Conservation (phyloP, 2,797 vertebrate species). For the Labroides dimidiatus region DNA sequence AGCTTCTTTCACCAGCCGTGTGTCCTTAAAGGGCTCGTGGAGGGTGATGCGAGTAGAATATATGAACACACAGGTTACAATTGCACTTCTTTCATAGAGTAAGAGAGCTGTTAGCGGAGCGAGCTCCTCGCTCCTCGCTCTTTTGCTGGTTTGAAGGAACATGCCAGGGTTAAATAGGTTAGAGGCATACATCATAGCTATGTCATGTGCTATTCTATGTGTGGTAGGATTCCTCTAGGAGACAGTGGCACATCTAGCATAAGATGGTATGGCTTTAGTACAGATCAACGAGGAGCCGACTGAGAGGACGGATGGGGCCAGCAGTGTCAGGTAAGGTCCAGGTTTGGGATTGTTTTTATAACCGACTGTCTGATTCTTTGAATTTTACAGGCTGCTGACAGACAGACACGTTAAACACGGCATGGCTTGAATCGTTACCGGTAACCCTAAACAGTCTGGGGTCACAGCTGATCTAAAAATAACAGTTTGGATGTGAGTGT, state of each 20-base stretch:
- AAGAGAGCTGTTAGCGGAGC: too few species aligned
- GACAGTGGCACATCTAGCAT: slow-evolving; percentile 51
- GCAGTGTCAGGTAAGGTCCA: slow-evolving; percentile 64
- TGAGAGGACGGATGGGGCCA: slow-evolving; percentile 67
- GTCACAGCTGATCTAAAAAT: slow-evolving; percentile 30
- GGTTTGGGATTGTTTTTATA: slow-evolving; percentile 17
- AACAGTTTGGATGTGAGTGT: slow-evolving; percentile 11
- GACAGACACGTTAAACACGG: slow-evolving; percentile 24
- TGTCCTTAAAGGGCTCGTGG: slow-evolving; percentile 85
- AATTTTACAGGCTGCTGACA: slow-evolving; percentile 25
- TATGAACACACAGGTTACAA: slow-evolving; percentile 77
- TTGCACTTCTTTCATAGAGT: slow-evolving; percentile 85
- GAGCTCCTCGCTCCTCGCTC: too few species aligned
- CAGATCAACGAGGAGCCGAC: slow-evolving; percentile 41
- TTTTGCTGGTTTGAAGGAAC: slow-evolving; percentile 41
- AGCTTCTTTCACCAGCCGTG: slow-evolving; percentile 45
- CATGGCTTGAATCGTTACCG: neutral
- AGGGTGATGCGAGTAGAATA: slow-evolving; percentile 49
- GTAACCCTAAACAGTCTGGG: slow-evolving; percentile 19
- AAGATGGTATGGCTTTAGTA: slow-evolving; percentile 68
- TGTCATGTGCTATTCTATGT: slow-evolving; percentile 40
- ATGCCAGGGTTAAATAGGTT: slow-evolving; percentile 45
- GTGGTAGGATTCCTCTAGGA: slow-evolving; percentile 12
- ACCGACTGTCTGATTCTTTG: slow-evolving; percentile 10
- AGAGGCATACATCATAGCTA: slow-evolving; percentile 35